Percentiles rank a stretch among this genome's conserved stretches.
Evolutionary conservation across 1,140 invertebrate genomes (phyloP).

Genomic region (Drosophila mauritiana): DNA sequence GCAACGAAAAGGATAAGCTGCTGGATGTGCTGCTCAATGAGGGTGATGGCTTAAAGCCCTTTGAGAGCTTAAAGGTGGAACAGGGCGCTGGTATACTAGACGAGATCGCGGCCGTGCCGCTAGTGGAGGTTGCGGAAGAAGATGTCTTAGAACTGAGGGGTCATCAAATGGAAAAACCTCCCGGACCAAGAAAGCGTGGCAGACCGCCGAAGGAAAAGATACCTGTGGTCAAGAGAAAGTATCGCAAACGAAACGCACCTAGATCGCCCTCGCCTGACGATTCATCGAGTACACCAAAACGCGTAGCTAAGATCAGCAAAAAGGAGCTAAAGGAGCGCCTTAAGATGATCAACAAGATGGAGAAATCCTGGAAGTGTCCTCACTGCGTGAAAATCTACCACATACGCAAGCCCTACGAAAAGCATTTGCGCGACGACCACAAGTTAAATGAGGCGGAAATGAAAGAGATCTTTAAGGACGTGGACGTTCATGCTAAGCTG

Average conservation of each 20-base stretch:
- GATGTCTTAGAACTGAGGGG: slow-evolving; percentile 67
- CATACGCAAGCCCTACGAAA: slow-evolving; percentile 80
- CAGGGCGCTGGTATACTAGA: slow-evolving; percentile 66
- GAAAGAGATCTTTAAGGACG: slow-evolving; percentile 72
- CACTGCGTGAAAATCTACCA: slow-evolving; percentile 81
- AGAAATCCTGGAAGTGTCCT: slow-evolving; percentile 77
- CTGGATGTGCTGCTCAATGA: slow-evolving; percentile 72
- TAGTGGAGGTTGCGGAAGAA: slow-evolving; percentile 59
- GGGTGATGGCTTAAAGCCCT: slow-evolving; percentile 57
- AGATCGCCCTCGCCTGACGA: slow-evolving; percentile 30
- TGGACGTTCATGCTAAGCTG: slow-evolving; percentile 58
- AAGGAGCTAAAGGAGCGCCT: slow-evolving; percentile 74
- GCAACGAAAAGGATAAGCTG: slow-evolving; percentile 76
- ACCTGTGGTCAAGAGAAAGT: slow-evolving; percentile 57
- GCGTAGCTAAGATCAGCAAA: slow-evolving; percentile 70
- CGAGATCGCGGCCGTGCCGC: slow-evolving; percentile 73
- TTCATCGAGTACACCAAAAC: slow-evolving; percentile 34
- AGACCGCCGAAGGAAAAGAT: slow-evolving; percentile 32
- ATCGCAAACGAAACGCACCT: slow-evolving; percentile 50
- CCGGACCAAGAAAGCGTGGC: slow-evolving; percentile 23
- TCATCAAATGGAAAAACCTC: slow-evolving; percentile 1
- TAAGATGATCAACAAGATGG: slow-evolving; percentile 76
- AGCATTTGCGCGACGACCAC: slow-evolving; percentile 79
- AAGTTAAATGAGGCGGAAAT: slow-evolving; percentile 63
- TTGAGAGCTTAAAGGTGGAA: slow-evolving; percentile 66